These are phyloP conservation scores for Thymelicus lineola DNA, from an alignment of 2,888 invertebrate genomes.

Conservation along the genomic window DNA sequence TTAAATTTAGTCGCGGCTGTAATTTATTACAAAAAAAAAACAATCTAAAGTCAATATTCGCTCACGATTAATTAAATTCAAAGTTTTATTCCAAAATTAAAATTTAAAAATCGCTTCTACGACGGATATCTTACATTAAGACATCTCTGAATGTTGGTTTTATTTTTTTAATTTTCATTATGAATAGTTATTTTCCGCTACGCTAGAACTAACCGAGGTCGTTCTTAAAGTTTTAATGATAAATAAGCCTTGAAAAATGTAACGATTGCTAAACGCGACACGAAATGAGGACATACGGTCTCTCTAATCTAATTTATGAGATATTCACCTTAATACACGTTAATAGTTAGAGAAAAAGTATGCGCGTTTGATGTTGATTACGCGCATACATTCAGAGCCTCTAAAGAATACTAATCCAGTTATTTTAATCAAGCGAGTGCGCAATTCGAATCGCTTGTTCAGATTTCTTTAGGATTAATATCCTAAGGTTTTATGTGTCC, in stretches of 20 bases:
- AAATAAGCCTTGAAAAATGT: slow-evolving; percentile 73
- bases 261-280: slow-evolving; percentile 73
- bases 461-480: slow-evolving; percentile 11
- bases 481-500: too few species aligned
- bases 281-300: slow-evolving; percentile 73
- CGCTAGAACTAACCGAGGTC: slow-evolving; percentile 57
- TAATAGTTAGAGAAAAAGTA: slow-evolving; percentile 69
- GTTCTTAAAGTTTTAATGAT: slow-evolving; percentile 71
- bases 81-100: slow-evolving; percentile 58
- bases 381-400: slow-evolving; percentile 69
- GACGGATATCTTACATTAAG: slow-evolving; percentile 41
- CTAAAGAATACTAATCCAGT: slow-evolving; percentile 61
- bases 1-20: slow-evolving; percentile 45
- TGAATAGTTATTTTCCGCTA: slow-evolving; percentile 51
- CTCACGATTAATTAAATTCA: slow-evolving; percentile 48
- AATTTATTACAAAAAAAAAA: slow-evolving; percentile 40
- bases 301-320: slow-evolving; percentile 75
- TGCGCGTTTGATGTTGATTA: slow-evolving; percentile 77
- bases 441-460: slow-evolving; percentile 1
- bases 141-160: slow-evolving; percentile 42
- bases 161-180: slow-evolving; percentile 52
- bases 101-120: slow-evolving; percentile 32
- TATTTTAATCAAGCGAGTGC: slow-evolving; percentile 61
- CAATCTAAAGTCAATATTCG: slow-evolving; percentile 14
- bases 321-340: slow-evolving; percentile 71